A percentile compares a stretch with the other conserved stretches of the same genome.
These are phyloP conservation scores for Fragum whitleyi DNA, from an alignment of 2,888 invertebrate genomes.

Conservation along the genomic window DNA sequence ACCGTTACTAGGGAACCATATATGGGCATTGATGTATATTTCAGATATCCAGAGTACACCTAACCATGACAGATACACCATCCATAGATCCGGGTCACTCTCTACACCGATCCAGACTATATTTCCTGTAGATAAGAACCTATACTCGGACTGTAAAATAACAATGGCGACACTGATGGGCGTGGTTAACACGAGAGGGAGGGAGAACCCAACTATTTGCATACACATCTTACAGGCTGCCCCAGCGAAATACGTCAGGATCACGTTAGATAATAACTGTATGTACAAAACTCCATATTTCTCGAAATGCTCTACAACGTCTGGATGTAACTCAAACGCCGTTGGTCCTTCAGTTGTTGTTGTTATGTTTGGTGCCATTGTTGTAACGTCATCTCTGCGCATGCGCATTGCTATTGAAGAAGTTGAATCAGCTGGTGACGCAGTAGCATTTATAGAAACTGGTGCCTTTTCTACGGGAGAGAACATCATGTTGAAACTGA, in stretches of 20 bases:
- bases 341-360: background rate
- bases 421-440: background rate
- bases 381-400: conserved; percentile 2
- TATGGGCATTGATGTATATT: conserved; percentile 78
- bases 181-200: conserved; percentile 85
- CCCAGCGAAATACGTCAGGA: conserved; percentile 86
- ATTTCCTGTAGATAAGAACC: conserved; percentile 67
- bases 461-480: conserved; percentile 3
- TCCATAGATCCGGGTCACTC: conserved; percentile 61
- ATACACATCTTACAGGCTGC: conserved; percentile 87
- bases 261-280: conserved; percentile 63
- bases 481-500: conserved; percentile 62
- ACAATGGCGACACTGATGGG: conserved; percentile 81
- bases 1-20: conserved; percentile 80
- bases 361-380: background rate
- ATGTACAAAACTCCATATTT: conserved; percentile 69
- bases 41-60: conserved; percentile 79
- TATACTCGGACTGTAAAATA: conserved; percentile 65
- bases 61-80: conserved; percentile 68
- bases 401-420: background rate
- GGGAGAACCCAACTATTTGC: conserved; percentile 85
- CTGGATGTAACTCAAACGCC: conserved; percentile 36
- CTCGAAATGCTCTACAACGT: conserved; percentile 62
- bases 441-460: background rate
- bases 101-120: conserved; percentile 74